These are phyloP conservation scores for Lutraria lutraria DNA, from an alignment of 2,888 invertebrate species.

Conservation along the genomic window DNA sequence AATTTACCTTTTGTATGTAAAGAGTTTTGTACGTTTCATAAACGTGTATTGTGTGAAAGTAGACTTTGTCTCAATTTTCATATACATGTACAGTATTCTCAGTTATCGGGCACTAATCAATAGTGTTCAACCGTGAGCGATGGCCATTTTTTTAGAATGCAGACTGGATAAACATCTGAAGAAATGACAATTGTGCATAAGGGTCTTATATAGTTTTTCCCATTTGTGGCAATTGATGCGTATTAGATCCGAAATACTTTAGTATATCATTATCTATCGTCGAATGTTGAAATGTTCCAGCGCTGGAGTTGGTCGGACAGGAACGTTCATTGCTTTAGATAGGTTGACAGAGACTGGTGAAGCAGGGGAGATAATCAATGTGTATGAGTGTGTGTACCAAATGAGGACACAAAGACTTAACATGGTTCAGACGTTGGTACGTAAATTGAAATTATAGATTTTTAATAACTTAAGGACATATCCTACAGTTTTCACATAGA, in stretches of 20 bases:
- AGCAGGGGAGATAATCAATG: constrained; percentile 20
- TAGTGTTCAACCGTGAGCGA: background rate
- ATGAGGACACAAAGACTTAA: constrained; percentile 39
- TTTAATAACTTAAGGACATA: too few species aligned
- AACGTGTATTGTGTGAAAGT: too few species aligned
- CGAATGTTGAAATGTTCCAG: background rate
- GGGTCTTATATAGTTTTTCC: background rate
- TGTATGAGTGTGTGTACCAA: constrained; percentile 30
- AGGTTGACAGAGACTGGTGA: constrained; percentile 36
- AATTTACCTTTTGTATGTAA: too few species aligned
- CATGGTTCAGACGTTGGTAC: constrained; percentile 43
- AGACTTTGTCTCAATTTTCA: too few species aligned
- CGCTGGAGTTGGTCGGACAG: constrained; percentile 42
- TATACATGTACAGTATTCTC: too few species aligned
- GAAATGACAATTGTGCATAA: background rate
- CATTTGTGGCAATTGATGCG: background rate
- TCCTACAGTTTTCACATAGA: too few species aligned
- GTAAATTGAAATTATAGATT: background rate
- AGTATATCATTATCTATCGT: too few species aligned
- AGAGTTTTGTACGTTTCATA: too few species aligned
- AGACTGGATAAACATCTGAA: background rate
- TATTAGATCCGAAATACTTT: too few species aligned
- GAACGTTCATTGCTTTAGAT: constrained; percentile 45
- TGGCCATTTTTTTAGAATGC: background rate
- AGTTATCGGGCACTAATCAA: too few species aligned